These are phyloP conservation scores for Patella caerulea DNA, from an alignment of 2,888 invertebrate genomes.

Conservation along the genomic window DNA sequence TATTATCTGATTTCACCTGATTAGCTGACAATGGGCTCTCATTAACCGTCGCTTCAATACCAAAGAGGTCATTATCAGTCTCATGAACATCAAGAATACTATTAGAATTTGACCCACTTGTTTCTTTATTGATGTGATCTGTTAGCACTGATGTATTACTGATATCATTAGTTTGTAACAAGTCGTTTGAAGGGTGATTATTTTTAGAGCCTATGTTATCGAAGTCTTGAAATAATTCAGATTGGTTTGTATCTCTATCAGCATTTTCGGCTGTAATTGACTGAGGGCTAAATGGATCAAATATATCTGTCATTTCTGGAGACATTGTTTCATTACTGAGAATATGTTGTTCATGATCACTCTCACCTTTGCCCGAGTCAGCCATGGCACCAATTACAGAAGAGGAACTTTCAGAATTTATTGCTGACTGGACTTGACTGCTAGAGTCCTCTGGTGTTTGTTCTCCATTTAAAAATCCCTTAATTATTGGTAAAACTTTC, in stretches of 20 bases:
- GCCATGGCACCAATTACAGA: conserved; percentile 5
- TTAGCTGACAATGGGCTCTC: neutral
- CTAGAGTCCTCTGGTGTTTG: conserved; percentile 27
- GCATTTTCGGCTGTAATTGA: neutral
- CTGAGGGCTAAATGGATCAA: conserved; percentile 2
- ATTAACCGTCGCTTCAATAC: neutral
- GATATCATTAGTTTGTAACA: neutral
- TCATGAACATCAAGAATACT: neutral
- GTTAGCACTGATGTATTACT: neutral
- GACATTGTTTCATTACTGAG: conserved; percentile 1
- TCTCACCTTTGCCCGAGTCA: conserved; percentile 11
- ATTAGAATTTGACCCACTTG: neutral
- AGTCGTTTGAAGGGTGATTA: neutral
- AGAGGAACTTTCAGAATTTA: neutral
- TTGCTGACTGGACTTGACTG: neutral
- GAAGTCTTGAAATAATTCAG: neutral
- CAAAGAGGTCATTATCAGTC: neutral
- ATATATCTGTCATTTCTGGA: neutral
- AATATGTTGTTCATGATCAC: conserved; percentile 1
- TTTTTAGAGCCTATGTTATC: neutral
- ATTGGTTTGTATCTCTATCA: neutral
- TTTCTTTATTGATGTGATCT: neutral
- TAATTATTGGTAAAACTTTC: conserved; percentile 65
- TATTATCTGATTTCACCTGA: neutral
- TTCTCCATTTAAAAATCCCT: conserved; percentile 46